Evolutionary conservation across 64 coral and sea anemone species (phyloP).

Genomic region (Montipora capricornis): DNA sequence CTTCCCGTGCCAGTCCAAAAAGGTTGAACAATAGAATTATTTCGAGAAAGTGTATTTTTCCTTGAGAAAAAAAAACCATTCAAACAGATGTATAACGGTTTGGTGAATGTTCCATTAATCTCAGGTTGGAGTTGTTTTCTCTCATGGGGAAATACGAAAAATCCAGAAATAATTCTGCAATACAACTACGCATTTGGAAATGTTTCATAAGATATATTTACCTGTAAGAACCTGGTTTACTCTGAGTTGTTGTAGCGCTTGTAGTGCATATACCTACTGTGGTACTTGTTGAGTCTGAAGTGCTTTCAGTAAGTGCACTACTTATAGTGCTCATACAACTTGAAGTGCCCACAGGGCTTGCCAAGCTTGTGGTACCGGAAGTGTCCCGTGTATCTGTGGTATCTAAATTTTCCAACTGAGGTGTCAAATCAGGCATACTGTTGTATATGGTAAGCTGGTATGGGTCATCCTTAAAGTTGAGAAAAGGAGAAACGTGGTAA

Average conservation of each 20-base stretch:
- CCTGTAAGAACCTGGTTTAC: not conserved
- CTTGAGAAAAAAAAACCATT: not conserved
- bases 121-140: not conserved
- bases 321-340: not conserved
- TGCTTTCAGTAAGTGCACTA: not conserved
- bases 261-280: not conserved
- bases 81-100: conserved; percentile 4
- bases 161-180: conserved; percentile 15
- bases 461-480: not conserved
- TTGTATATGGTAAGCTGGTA: conserved; percentile 5
- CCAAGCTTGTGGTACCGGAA: not conserved
- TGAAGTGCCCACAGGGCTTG: not conserved
- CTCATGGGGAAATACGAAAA: not conserved
- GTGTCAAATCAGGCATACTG: not conserved
- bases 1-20: not conserved
- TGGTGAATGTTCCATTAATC: not conserved
- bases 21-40: not conserved
- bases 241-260: not conserved
- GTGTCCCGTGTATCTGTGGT: not conserved
- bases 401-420: not conserved
- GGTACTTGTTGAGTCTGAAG: not conserved
- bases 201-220: not conserved
- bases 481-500: not conserved
- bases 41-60: not conserved
- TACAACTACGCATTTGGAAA: not conserved